Percentiles rank a stretch among this genome's conserved stretches.
phyloP scores from a whole-genome alignment of 2,888 invertebrate species.

The Agrochola macilenta region DNA sequence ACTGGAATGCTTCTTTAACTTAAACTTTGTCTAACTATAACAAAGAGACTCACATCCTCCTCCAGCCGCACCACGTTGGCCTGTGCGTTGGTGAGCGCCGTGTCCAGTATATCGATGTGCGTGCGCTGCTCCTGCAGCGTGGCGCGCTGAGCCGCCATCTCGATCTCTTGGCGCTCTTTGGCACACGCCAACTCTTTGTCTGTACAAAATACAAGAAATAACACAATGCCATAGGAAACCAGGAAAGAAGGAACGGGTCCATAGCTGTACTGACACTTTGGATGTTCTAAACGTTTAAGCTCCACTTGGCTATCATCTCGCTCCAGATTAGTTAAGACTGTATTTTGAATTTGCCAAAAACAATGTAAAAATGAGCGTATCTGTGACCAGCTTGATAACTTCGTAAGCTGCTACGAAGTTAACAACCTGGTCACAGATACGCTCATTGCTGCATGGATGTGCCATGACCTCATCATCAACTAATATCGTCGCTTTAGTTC shows the following conservation, averaged over 20 bases:
- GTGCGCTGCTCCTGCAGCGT: slow-evolving; percentile 97
- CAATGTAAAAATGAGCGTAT: neutral
- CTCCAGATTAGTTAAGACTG: neutral
- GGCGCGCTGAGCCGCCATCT: slow-evolving; percentile 96
- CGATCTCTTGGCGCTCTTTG: slow-evolving; percentile 98
- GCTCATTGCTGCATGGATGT: too few species aligned
- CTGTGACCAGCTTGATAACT: too few species aligned
- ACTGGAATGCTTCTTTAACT: neutral
- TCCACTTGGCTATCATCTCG: neutral
- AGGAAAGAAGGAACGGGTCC: neutral
- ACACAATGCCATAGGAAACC: neutral
- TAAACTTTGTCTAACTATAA: too few species aligned
- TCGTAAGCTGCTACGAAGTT: neutral
- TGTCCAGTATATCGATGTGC: slow-evolving; percentile 97
- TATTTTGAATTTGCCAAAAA: neutral
- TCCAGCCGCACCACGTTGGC: slow-evolving; percentile 96
- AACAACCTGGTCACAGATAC: neutral
- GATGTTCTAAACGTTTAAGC: neutral
- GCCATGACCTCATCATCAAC: too few species aligned
- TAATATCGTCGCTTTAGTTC: too few species aligned
- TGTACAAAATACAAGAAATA: slow-evolving; percentile 75
- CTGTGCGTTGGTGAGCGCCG: slow-evolving; percentile 97
- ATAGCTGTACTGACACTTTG: neutral
- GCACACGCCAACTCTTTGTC: slow-evolving; percentile 96
- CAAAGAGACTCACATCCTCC: slow-evolving; percentile 92